These are phyloP conservation scores for Sinelater perroti DNA, from an alignment of 2,888 invertebrate genomes.

Conservation along the genomic window DNA sequence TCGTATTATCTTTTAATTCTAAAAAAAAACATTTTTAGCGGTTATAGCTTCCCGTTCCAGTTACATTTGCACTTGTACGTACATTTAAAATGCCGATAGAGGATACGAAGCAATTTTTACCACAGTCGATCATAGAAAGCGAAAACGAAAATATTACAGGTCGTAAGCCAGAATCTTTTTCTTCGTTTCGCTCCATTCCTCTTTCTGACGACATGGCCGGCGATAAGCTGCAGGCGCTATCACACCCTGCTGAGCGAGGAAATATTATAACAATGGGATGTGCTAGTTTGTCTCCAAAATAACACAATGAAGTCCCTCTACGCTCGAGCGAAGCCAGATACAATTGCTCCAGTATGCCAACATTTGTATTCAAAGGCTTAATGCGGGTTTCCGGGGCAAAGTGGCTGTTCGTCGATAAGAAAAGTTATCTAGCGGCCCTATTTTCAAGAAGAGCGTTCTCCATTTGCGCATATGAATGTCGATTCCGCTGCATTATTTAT, in stretches of 20 bases:
- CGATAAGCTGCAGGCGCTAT: slow-evolving; percentile 10
- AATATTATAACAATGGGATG: slow-evolving; percentile 18
- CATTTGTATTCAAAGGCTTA: slow-evolving; percentile 34
- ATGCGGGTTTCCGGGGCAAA: slow-evolving; percentile 32
- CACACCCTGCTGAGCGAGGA: neutral
- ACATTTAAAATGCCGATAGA: no score
- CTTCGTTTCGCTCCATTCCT: no score
- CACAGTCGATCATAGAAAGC: no score
- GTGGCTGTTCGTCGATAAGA: slow-evolving; percentile 31
- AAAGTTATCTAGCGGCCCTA: slow-evolving; percentile 14
- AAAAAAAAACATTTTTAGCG: no score
- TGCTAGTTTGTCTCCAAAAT: slow-evolving; percentile 18
- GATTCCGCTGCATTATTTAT: no score
- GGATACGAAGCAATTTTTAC: no score
- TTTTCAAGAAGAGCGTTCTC: slow-evolving; percentile 14
- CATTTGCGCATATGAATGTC: slow-evolving; percentile 5
- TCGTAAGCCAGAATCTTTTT: no score
- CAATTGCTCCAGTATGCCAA: slow-evolving; percentile 27
- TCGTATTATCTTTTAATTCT: no score
- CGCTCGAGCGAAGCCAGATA: slow-evolving; percentile 18
- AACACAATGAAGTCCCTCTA: slow-evolving; percentile 20
- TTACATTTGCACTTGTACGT: no score
- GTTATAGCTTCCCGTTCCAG: no score
- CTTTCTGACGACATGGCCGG: no score
- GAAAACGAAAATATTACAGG: no score